A percentile compares a stretch with the other conserved stretches of the same genome.
These are phyloP conservation scores for Myiothlypis coronata DNA, from an alignment of 2,797 vertebrate species.

Conservation along the genomic window DNA sequence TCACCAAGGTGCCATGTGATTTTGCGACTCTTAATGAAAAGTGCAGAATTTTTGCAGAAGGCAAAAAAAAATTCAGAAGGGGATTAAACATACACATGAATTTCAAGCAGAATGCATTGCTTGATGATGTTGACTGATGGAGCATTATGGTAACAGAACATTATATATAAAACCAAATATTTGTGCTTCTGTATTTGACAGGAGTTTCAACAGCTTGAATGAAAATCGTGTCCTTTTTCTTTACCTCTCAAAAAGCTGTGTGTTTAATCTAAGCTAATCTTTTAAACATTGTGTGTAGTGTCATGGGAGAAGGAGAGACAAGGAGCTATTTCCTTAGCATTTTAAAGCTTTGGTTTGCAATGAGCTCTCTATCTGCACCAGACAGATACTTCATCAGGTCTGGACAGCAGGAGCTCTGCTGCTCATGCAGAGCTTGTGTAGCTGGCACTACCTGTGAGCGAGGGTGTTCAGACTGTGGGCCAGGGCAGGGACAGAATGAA, in stretches of 20 bases:
- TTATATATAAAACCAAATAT: neutral
- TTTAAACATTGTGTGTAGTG: neutral
- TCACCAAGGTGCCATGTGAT: neutral
- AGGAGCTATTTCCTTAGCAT: neutral
- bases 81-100: neutral
- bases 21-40: neutral
- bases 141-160: neutral
- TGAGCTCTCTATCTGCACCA: neutral
- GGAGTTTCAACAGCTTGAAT: neutral
- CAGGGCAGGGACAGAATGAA: neutral
- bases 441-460: accelerated
- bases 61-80: neutral
- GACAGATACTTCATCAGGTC: neutral
- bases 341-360: neutral
- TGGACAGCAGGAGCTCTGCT: neutral
- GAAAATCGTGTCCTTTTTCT: neutral
- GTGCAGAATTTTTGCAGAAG: neutral
- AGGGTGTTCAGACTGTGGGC: neutral
- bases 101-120: neutral
- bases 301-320: neutral
- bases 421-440: neutral
- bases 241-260: neutral
- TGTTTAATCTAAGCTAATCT: conserved; percentile 6
- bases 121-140: neutral
- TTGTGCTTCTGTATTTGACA: neutral